Percentiles rank a stretch among this genome's conserved stretches.
Evolutionary conservation across 2,888 invertebrate genomes (phyloP).

Genomic region (Rugalucina vietnamica): DNA sequence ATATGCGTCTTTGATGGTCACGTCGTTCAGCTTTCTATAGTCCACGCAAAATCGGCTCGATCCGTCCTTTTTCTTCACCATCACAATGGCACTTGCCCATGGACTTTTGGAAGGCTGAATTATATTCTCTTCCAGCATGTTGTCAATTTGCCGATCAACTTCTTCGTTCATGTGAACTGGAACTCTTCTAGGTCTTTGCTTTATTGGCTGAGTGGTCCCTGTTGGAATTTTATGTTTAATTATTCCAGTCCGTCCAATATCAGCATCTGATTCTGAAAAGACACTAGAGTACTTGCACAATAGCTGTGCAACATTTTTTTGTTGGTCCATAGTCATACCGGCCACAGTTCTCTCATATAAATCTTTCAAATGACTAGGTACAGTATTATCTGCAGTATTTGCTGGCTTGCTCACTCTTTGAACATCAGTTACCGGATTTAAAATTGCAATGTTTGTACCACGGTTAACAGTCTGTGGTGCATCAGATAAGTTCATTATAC

Average conservation of each 20-base stretch:
- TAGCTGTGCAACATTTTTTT: background rate
- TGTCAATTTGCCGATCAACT: conserved; percentile 32
- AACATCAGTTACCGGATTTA: background rate
- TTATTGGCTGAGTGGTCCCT: conserved; percentile 32
- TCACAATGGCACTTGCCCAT: conserved; percentile 43
- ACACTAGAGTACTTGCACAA: conserved; percentile 27
- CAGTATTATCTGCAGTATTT: background rate
- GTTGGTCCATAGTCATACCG: background rate
- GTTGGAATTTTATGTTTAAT: conserved; percentile 47
- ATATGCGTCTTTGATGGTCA: too few relatives aligned
- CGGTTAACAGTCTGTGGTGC: background rate
- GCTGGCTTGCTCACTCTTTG: background rate
- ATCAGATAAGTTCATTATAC: background rate
- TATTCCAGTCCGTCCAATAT: conserved; percentile 38
- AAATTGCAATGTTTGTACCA: background rate
- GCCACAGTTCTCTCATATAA: background rate
- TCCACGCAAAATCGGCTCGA: conserved; percentile 51
- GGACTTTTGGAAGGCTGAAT: conserved; percentile 49
- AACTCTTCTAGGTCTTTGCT: conserved; percentile 36
- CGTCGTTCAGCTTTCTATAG: conserved; percentile 1
- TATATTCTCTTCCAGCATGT: conserved; percentile 37
- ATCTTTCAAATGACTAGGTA: background rate
- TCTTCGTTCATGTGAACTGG: conserved; percentile 32
- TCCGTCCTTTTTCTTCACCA: conserved; percentile 48
- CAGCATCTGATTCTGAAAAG: conserved; percentile 39